phyloP scores from a whole-genome alignment of 2,113 vertebrate genomes.

The Danio rerio region GRCz12tu NC_133181.1:37585501-37586000 shows the following conservation, averaged over 20 bases:
- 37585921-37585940: too few relatives aligned
- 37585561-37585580: conserved; percentile 61
- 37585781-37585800: conserved; percentile 85
- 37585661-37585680: conserved; percentile 43
- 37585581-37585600: conserved; percentile 46
- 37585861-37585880: not conserved
- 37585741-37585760: conserved; percentile 82
- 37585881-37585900: not conserved
- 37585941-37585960: too few relatives aligned
- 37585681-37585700: conserved; percentile 23
- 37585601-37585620: conserved; percentile 74
- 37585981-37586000: too few relatives aligned
- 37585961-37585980: too few relatives aligned
- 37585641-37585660: conserved; percentile 38
- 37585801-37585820: conserved; percentile 84
- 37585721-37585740: conserved; percentile 87
- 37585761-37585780: conserved; percentile 84
- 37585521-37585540: conserved; percentile 76
- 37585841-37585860: not conserved
- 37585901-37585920: too few relatives aligned
- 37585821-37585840: not conserved
- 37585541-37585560: conserved; percentile 78
- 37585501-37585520: conserved; percentile 27
- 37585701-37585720: not conserved
- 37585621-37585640: conserved; percentile 72